These are phyloP conservation scores for Acridotheres tristis DNA, from an alignment of 2,797 vertebrate species.

Conservation along the genomic window DNA sequence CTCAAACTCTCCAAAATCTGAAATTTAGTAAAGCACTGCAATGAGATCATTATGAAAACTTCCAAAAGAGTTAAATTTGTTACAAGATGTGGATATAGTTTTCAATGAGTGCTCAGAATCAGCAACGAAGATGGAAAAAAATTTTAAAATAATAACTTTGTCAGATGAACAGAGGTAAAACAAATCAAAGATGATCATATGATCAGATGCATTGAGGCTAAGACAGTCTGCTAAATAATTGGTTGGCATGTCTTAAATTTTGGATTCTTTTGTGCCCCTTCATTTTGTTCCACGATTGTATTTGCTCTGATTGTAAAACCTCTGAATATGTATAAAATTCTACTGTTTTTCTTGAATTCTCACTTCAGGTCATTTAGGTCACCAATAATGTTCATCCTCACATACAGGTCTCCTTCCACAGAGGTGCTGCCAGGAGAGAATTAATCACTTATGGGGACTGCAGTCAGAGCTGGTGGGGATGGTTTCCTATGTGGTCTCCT, in stretches of 20 bases:
- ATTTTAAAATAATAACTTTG: background rate
- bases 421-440: background rate
- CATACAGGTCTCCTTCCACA: background rate
- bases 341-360: background rate
- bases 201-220: background rate
- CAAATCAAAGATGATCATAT: background rate
- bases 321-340: background rate
- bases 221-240: background rate
- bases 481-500: fast-evolving
- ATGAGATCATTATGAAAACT: background rate
- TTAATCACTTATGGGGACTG: background rate
- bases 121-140: background rate
- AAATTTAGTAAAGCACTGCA: background rate
- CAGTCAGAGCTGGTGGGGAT: background rate
- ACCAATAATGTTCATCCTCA: background rate
- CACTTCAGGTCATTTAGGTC: background rate
- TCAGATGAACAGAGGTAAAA: background rate
- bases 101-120: background rate
- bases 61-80: background rate
- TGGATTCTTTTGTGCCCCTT: background rate
- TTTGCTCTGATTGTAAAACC: background rate
- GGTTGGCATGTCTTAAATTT: background rate
- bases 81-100: background rate
- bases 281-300: background rate
- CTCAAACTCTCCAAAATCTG: background rate